These are phyloP conservation scores for Chionodraco myersi DNA, from an alignment of 2,113 vertebrate species.

Conservation along the genomic window DNA sequence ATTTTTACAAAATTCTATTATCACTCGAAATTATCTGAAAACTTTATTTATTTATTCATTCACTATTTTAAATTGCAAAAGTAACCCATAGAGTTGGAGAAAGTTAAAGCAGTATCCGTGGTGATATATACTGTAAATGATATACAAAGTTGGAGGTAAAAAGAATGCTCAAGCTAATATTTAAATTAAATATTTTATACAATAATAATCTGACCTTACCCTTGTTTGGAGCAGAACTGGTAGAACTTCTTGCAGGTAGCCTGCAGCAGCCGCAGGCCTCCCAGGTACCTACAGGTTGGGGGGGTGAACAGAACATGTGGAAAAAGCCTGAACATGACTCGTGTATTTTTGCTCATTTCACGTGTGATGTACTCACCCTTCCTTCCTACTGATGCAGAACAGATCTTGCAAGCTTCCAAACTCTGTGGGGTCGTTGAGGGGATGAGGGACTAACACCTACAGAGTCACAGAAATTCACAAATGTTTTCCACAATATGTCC, in stretches of 20 bases:
- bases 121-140: too few species aligned
- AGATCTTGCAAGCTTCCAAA: constrained; percentile 88
- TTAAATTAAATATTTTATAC: too few species aligned
- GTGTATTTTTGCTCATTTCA: neutral
- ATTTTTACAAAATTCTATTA: too few species aligned
- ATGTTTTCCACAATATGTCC: rapidly evolving
- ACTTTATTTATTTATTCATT: too few species aligned
- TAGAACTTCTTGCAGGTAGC: constrained; percentile 90
- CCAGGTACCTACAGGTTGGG: constrained; percentile 80
- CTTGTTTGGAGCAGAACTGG: constrained; percentile 87
- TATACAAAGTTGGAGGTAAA: neutral
- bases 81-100: too few species aligned
- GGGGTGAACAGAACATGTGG: neutral
- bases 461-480: neutral
- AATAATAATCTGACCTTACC: constrained; percentile 72
- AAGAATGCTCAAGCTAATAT: neutral
- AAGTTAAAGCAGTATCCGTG: too few species aligned
- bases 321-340: neutral
- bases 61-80: too few species aligned
- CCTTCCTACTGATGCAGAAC: constrained; percentile 87
- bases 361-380: constrained; percentile 77
- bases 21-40: too few species aligned
- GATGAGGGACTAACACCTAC: constrained; percentile 85
- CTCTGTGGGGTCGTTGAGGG: constrained; percentile 88
- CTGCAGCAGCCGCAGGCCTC: constrained; percentile 86